Percentiles rank a stretch among this genome's conserved stretches.
These are phyloP conservation scores for Axea sp. DNA, from an alignment of 2,888 invertebrate species.

Conservation along the genomic window DNA sequence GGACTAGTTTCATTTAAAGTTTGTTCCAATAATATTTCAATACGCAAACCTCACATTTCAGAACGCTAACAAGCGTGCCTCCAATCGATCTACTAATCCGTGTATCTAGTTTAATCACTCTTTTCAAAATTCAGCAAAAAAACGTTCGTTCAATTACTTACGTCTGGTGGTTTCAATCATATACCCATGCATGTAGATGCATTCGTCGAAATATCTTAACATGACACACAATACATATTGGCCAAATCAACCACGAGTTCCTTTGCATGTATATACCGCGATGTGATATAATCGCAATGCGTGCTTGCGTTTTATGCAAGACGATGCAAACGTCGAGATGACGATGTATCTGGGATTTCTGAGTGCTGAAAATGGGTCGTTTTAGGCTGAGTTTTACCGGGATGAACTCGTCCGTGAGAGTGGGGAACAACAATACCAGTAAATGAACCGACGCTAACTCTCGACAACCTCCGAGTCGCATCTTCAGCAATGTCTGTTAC, in stretches of 20 bases:
- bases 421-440: constrained; percentile 74
- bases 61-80: constrained; percentile 7
- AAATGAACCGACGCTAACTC: constrained; percentile 75
- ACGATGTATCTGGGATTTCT: constrained; percentile 55
- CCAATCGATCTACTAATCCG: constrained; percentile 20
- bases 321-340: constrained; percentile 38
- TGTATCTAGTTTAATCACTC: constrained; percentile 17
- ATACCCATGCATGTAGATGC: constrained; percentile 5
- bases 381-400: constrained; percentile 50
- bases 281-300: constrained; percentile 31
- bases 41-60: not conserved
- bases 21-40: constrained; percentile 20
- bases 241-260: constrained; percentile 30
- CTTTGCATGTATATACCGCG: constrained; percentile 38
- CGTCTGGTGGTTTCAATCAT: constrained; percentile 1
- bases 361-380: constrained; percentile 60
- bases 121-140: constrained; percentile 23
- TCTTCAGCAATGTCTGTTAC: constrained; percentile 70
- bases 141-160: constrained; percentile 28
- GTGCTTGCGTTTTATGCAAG: constrained; percentile 40
- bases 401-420: constrained; percentile 34
- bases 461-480: constrained; percentile 62
- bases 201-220: constrained; percentile 24
- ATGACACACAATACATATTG: constrained; percentile 24
- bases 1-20: too few species aligned